Base-by-base conservation (phyloP, 2,113 vertebrate genomes). In the Leucoraja erinaceus region DNA sequence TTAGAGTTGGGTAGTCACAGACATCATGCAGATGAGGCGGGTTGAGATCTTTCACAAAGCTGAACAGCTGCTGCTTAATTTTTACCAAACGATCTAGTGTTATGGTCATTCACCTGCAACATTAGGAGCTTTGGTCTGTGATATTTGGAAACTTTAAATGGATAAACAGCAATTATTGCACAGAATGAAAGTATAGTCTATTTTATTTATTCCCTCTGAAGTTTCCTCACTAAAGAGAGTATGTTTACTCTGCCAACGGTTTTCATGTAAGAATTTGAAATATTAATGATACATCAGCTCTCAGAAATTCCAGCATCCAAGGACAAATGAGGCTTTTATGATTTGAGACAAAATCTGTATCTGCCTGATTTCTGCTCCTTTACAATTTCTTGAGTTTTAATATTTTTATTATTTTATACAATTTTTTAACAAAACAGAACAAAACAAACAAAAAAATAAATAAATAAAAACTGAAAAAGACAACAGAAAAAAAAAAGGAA, bases 21-120 rank as follows among this genome's bases (percentile, higher is more conserved):
- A 61, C 56, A 61, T 28, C 5, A n/a, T 88, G 59, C n/a, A 63
- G 7, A 33, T 88, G 59, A 33, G 28, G 59, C 22, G 47, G 90
- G 63, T 74, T 91, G 68, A 91, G 66, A 91, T 91, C 90, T 47
- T 91, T 91, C 90, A 54, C 33, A 74, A 18, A 12, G 61, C 59
- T 88, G 90, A 91, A 91, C 33, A 91, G 66, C 33, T 72, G 90
- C 33, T 4, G 22, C 66, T 70, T 91, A 38, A 90, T 74, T 91
- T 91, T 70, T 18, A 70, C 20, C 3, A n/a, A 91, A 9, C 25
- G 5, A 70, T 18, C 47, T 91, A 72, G 22, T 22, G 70, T 22
- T 72, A 72, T 4, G 14, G 18, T 20, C 11, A 72, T 38, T 72
- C 59, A 63, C 59, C 66, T 91, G 68, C 33, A 47, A 3, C 18